Base-by-base conservation (phyloP, 2,888 invertebrate species). In the Drosophila melanosoma region DNA sequence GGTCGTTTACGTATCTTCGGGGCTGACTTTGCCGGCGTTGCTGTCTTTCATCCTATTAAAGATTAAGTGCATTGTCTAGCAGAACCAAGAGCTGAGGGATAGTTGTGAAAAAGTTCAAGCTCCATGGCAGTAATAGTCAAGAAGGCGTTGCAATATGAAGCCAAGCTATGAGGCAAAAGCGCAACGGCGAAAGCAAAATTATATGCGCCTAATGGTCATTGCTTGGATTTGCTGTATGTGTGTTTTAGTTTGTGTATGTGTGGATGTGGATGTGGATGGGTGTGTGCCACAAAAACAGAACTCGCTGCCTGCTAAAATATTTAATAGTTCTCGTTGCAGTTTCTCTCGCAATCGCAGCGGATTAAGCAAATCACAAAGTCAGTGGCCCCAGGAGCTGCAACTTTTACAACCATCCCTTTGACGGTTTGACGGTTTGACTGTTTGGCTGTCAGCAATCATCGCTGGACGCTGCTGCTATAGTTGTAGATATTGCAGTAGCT, bases 1-100 rank as follows among this genome's bases (percentile, higher is more conserved):
- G 75, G 35, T 71, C 48, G 66, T 65, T 3, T 23, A 23, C 66
- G 69, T 73, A 65, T 60, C 61, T 62, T 58, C 52, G 59, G 60
- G 62, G 42, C 60, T 52, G 59, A 36, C 63, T 56, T 52, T 42
- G 66, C 56, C 33, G 69, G 32, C 26, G 33, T 29, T 26, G 65
- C 36, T 86, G 83, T 79, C 77, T 71, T 87, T 80, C 80, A 53
- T 71, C 82, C 76, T 80, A 85, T 88, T 87, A 88, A 88, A 88
- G 62, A 83, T 85, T 88, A 78, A 87, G 71, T 68, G 71, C 80
- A 83, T 83, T 85, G 82, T 87, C 84, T 88, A 80, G 72, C 66
- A 54, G 45, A 35, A 17, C 51, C 33, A 20, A 62, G 52, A 40
- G 54, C 45, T 45, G 67, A 38, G 54, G 6, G 29, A 15, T 11